Base-by-base conservation (phyloP, 2,113 vertebrate genomes). In the Rhinolophus ferrumequinum region DNA sequence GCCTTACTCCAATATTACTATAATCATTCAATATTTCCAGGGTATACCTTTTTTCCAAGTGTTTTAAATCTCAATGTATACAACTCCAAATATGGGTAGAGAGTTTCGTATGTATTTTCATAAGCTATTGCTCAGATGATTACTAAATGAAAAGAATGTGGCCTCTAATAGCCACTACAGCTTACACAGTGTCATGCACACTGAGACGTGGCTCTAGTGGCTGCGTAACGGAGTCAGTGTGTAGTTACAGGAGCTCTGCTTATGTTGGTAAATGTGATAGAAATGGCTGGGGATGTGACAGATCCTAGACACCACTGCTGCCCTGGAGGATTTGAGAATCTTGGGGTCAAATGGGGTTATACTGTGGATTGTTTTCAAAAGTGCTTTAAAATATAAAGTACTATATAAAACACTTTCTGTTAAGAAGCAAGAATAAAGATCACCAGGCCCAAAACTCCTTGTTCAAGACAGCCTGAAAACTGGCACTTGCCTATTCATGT, bases 361-460 rank as follows among this genome's bases (percentile, higher is more conserved):
- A n/a, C 7, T 44, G 47, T 85, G 24, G 54, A 44, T 44, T 54
- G 89, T 38, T 73, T 28, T 22, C 58, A 81, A 69, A 60, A 58
- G 22, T 6, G 22, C n/a, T 58, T 50, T 94, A 62, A 67, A 82
- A 75, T 52, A 91, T 38, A 16, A 75, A 69, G 5, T 41, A 87
- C 8, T 69, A 26, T 8, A 82, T 69, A 44, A 81, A 82, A 64
- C 19, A 87, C 22, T 47, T 64, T 35, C 30, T 66, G 18, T 35
- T 88, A 83, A 95, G 33, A 79, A 87, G 95, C 19, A 81, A 90
- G 22, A 89, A 91, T 88, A 92, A 96, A 95, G 50, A 66, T 62
- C 62, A 72, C 12, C 14, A 60, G 56, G 52, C 14, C 69, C 90
- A 81, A 97, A 73, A 13, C 8, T 76, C 21, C 26, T 86, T 87